Conservation (phyloP, 1,140 invertebrate species). For the Zaprionus vittiger region DNA sequence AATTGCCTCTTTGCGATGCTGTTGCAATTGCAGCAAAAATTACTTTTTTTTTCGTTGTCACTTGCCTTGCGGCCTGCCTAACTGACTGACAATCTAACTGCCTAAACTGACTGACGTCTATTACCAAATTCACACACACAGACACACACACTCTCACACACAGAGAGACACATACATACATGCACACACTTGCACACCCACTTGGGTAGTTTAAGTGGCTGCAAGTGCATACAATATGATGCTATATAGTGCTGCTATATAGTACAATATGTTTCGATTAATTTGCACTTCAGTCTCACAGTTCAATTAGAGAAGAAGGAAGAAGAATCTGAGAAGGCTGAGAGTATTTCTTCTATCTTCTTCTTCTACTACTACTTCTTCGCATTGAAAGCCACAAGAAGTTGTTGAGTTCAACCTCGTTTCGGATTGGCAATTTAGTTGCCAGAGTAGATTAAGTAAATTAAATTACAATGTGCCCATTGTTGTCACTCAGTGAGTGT, state of each 20-base stretch:
- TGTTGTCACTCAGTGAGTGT: constrained; percentile 43
- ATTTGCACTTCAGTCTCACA: constrained; percentile 50
- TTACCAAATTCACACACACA: constrained; percentile 53
- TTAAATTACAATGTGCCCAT: constrained; percentile 79
- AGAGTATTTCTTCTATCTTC: not conserved
- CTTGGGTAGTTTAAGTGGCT: constrained; percentile 16
- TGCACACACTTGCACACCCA: not conserved
- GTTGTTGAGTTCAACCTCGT: constrained; percentile 26
- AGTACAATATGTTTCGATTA: constrained; percentile 31
- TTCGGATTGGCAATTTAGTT: constrained; percentile 51
- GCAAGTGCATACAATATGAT: constrained; percentile 40
- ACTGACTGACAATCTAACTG: constrained; percentile 38
- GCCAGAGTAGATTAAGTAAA: constrained; percentile 66
- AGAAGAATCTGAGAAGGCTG: not conserved
- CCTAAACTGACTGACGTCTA: constrained; percentile 49
- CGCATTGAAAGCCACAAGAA: constrained; percentile 33
- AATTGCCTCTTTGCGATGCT: constrained; percentile 43
- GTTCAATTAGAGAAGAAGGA: constrained; percentile 32
- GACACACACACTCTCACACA: constrained; percentile 13
- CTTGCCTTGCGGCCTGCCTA: constrained; percentile 39
- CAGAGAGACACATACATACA: constrained; percentile 14
- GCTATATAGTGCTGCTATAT: not conserved
- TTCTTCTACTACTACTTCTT: not conserved
- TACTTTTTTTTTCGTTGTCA: constrained; percentile 65
- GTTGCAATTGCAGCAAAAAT: constrained; percentile 60